These are phyloP conservation scores for Hemistola chrysoprasaria DNA, from an alignment of 2,888 invertebrate species.

Conservation along the genomic window DNA sequence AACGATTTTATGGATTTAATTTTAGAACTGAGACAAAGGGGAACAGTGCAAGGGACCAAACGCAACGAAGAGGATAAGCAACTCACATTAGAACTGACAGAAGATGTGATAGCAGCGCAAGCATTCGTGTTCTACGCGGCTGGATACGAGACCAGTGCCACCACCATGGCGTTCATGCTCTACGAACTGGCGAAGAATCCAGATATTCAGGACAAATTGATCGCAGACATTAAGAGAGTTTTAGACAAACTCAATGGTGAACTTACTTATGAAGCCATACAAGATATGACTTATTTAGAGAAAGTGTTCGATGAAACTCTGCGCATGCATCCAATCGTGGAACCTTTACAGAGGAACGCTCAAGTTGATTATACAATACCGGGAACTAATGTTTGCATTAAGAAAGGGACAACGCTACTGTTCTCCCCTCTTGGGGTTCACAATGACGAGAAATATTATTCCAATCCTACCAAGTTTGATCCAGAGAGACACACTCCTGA, in stretches of 20 bases:
- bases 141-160: constrained; percentile 69
- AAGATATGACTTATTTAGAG: constrained; percentile 59
- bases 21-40: constrained; percentile 41
- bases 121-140: constrained; percentile 66
- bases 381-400: constrained; percentile 47
- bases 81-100: constrained; percentile 40
- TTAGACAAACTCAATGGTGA: constrained; percentile 43
- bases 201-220: constrained; percentile 55
- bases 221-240: constrained; percentile 47
- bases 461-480: constrained; percentile 66
- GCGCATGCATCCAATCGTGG: constrained; percentile 66
- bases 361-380: constrained; percentile 51
- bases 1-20: constrained; percentile 56
- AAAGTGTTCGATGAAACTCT: constrained; percentile 60
- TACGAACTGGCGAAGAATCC: constrained; percentile 57
- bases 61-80: constrained; percentile 23
- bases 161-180: constrained; percentile 53
- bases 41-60: constrained; percentile 31
- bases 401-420: constrained; percentile 49
- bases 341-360: constrained; percentile 54
- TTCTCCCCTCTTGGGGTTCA: constrained; percentile 61
- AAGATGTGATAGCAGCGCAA: constrained; percentile 56
- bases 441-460: constrained; percentile 59
- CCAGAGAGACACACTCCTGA: constrained; percentile 32
- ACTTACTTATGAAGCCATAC: constrained; percentile 56